Percentiles rank a stretch among this genome's conserved stretches.
phyloP scores from a whole-genome alignment of 2,113 vertebrate species.

The Struthio camelus region DNA sequence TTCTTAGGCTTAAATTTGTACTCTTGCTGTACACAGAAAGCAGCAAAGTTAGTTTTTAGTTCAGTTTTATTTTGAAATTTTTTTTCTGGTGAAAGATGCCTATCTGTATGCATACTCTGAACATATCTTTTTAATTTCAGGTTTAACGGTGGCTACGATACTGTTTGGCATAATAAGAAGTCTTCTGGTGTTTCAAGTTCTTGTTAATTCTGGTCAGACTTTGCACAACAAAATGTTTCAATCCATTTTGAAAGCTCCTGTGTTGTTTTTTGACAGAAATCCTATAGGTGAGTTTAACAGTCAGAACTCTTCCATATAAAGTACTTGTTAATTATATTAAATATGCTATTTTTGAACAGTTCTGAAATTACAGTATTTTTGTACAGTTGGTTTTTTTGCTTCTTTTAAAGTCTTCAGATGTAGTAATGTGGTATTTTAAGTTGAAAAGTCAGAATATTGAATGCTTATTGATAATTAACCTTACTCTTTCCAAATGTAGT shows the following conservation, averaged over 20 bases:
- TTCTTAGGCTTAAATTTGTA: not conserved
- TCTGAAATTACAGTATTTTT: not conserved
- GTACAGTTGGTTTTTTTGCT: accelerated
- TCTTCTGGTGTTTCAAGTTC: conserved; percentile 82
- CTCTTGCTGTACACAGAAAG: not conserved
- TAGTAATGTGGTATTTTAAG: not conserved
- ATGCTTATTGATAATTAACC: not conserved
- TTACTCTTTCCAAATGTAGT: not conserved
- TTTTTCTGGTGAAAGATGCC: not conserved
- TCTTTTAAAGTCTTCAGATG: not conserved
- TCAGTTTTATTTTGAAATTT: not conserved
- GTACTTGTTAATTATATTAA: not conserved
- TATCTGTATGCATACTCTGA: not conserved
- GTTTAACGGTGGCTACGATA: conserved; percentile 82
- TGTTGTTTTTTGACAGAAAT: conserved; percentile 94
- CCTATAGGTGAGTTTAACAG: conserved; percentile 85
- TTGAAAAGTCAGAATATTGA: not conserved
- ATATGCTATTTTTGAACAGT: not conserved
- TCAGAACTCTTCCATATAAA: not conserved
- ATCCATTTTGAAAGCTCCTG: conserved; percentile 84
- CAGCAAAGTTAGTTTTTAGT: not conserved
- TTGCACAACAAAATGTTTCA: conserved; percentile 93
- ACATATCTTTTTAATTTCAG: conserved; percentile 66
- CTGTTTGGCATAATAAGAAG: conserved; percentile 84
- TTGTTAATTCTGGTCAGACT: conserved; percentile 82